Percentiles rank a stretch among this genome's conserved stretches.
These are phyloP conservation scores for Zaprionus lineosus DNA, from an alignment of 2,888 invertebrate genomes.

Conservation along the genomic window DNA sequence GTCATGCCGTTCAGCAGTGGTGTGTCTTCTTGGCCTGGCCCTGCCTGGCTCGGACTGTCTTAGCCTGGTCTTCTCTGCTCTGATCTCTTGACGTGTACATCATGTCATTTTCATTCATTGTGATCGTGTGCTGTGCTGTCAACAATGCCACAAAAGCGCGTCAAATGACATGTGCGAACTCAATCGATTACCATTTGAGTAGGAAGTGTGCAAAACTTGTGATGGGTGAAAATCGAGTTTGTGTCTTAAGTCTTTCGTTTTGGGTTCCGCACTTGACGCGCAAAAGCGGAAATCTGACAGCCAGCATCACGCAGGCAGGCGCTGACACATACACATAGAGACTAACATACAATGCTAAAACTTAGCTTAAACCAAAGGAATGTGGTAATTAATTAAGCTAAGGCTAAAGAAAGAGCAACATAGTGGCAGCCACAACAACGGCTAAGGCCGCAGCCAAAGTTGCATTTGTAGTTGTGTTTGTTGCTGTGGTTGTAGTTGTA, in stretches of 20 bases:
- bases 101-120: constrained; percentile 71
- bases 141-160: constrained; percentile 67
- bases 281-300: constrained; percentile 47
- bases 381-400: constrained; percentile 71
- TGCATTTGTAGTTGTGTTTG: background rate
- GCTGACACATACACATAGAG: constrained; percentile 1
- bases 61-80: constrained; percentile 12
- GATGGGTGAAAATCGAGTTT: constrained; percentile 52
- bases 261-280: constrained; percentile 49
- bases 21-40: constrained; percentile 29
- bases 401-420: constrained; percentile 41
- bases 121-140: constrained; percentile 60
- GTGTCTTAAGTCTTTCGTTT: constrained; percentile 65
- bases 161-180: constrained; percentile 74
- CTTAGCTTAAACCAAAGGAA: constrained; percentile 42
- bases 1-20: constrained; percentile 52
- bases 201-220: constrained; percentile 62
- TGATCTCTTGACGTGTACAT: constrained; percentile 51
- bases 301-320: constrained; percentile 1
- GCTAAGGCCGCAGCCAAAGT: constrained; percentile 13
- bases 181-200: constrained; percentile 67
- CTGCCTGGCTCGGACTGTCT: background rate
- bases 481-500: background rate
- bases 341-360: constrained; percentile 4
- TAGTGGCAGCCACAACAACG: constrained; percentile 40